Base-by-base conservation (phyloP, 2,888 invertebrate genomes). In the Scrobipalpa costella region DNA sequence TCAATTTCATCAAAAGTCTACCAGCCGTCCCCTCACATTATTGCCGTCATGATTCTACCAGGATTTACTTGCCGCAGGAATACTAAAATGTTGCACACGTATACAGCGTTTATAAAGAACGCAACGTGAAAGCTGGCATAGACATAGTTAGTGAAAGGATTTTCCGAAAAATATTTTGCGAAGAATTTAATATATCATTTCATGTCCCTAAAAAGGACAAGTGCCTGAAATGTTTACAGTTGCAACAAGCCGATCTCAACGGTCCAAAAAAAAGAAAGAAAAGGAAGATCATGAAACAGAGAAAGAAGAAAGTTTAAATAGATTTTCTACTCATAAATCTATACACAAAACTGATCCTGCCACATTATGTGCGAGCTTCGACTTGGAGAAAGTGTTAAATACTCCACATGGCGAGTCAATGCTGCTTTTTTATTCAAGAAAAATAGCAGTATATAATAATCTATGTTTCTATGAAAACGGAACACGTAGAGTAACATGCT, bases 361-460 rank as follows among this genome's bases (percentile, higher is more conserved):
- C 21, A 64, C 63, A 19, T 11, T 66, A 40, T 64, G 66, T 47
- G 58, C 38, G 21, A 64, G 63, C 49, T 70, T 69, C 58, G 69
- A 70, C 50, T 57, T 69, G 21, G 57, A 65, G 19, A 70, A 72
- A 50, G 74, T 73, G 9, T 64, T 73, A 19, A 73, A 72, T 63
- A 75, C 74, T 7, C 73, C 71, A 17, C 40, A 71, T 65, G 74
- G 72, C 6, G 64, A 73, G 7, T 66, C 62, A 36, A 74, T 73
- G 68, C 19, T 68, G 33, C 58, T 73, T 0, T 73, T 59, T 63
- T 73, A 73, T 55, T 58, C 66, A 0, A 33, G 70, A 57, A 73
- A 70, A 61, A 52, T 64, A 17, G 67, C 69, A 0, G 69, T 71
- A 13, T 70, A 64, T 52, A 71, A 73, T 66, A n/a, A n/a, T n/a